A percentile compares a stretch with the other conserved stretches of the same genome.
Evolutionary conservation across 2,888 invertebrate species (phyloP).

Genomic region (Prenolepis imparis): DNA sequence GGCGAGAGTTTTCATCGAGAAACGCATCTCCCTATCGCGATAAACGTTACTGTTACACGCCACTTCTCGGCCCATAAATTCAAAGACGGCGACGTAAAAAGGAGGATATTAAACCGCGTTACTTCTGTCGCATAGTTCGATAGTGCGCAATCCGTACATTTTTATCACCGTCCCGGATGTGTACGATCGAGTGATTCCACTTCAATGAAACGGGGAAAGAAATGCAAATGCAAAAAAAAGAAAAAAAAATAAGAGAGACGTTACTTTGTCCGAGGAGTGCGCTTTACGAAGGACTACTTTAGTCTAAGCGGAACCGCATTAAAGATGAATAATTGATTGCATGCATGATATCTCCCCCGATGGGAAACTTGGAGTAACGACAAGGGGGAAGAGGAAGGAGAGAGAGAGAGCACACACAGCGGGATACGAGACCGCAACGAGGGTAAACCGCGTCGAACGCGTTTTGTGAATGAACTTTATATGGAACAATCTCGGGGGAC

Average conservation of each 20-base stretch:
- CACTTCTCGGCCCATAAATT: slow-evolving; percentile 5
- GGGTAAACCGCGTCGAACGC: slow-evolving; percentile 15
- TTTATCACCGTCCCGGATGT: slow-evolving; percentile 23
- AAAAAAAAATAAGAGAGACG: not conserved
- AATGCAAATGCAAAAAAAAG: not conserved
- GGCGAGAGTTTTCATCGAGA: not conserved
- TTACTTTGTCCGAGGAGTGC: not conserved
- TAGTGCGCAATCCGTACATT: slow-evolving; percentile 14
- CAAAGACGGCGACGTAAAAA: slow-evolving; percentile 34
- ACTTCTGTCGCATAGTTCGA: slow-evolving; percentile 11
- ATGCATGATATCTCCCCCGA: not conserved
- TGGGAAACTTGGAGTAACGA: not conserved
- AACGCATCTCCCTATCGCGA: slow-evolving; percentile 5
- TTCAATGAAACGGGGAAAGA: not conserved
- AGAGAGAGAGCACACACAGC: not conserved
- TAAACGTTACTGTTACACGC: slow-evolving; percentile 18
- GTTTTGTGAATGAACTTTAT: slow-evolving; percentile 34
- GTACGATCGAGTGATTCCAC: slow-evolving; percentile 4
- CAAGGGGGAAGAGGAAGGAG: not conserved
- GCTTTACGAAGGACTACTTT: not conserved
- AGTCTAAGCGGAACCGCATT: not conserved
- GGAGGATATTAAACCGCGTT: slow-evolving; percentile 23
- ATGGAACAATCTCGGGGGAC: slow-evolving; percentile 7
- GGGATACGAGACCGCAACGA: not conserved
- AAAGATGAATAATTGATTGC: slow-evolving; percentile 42